A percentile compares a stretch with the other conserved stretches of the same genome.
These are phyloP conservation scores for Drosophila hydei DNA, from an alignment of 1,140 invertebrate genomes.

Conservation along the genomic window DNA sequence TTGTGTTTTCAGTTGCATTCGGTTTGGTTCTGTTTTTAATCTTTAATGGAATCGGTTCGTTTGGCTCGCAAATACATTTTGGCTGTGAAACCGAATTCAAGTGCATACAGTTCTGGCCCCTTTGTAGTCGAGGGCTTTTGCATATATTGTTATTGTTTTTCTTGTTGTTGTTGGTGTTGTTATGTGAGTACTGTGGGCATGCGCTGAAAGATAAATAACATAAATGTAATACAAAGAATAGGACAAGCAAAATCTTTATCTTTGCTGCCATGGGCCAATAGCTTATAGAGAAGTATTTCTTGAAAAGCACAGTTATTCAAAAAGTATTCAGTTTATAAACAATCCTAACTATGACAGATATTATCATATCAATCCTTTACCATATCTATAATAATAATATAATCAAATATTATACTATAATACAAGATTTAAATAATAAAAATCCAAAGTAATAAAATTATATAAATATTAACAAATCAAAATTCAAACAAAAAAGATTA, in stretches of 20 bases:
- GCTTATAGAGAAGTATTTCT: too few species aligned
- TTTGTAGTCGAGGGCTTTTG: slow-evolving; percentile 12
- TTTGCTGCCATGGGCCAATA: too few species aligned
- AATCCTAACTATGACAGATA: too few species aligned
- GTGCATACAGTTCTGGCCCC: slow-evolving; percentile 58
- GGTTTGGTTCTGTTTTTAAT: slow-evolving; percentile 62
- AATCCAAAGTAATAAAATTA: background rate
- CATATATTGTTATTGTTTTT: slow-evolving; percentile 11
- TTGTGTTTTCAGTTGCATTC: slow-evolving; percentile 61
- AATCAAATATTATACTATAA: too few species aligned
- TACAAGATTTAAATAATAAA: too few species aligned
- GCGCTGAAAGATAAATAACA: slow-evolving; percentile 12
- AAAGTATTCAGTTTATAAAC: too few species aligned
- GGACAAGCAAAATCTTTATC: too few species aligned
- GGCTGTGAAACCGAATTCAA: slow-evolving; percentile 71
- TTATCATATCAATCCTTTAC: too few species aligned
- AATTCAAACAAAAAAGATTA: background rate
- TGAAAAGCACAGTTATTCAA: too few species aligned
- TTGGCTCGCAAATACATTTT: slow-evolving; percentile 29
- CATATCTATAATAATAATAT: too few species aligned
- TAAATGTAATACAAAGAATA: slow-evolving; percentile 13
- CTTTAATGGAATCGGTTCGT: slow-evolving; percentile 17
- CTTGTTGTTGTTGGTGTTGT: background rate
- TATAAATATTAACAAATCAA: background rate
- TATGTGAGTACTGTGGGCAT: slow-evolving; percentile 9